Conservation (phyloP, 1,140 invertebrate genomes). For the Drosophila ficusphila region DNA sequence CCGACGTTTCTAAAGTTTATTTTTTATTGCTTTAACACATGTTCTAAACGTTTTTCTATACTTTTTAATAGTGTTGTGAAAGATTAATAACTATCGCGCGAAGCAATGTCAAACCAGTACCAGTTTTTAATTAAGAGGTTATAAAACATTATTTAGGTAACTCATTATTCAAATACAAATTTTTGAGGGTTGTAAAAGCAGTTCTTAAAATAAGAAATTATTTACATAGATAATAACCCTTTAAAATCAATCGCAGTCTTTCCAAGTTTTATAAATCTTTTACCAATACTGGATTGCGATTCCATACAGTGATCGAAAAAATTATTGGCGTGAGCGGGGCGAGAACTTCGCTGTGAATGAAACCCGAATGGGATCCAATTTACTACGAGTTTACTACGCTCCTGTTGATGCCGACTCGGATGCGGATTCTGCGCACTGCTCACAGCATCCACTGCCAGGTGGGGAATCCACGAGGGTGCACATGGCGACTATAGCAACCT, state of each 20-base stretch:
- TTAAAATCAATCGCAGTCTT: too few species aligned
- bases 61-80: too few species aligned
- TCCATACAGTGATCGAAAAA: conserved; percentile 17
- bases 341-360: conserved; percentile 51
- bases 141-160: too few species aligned
- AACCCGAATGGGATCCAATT: conserved; percentile 69
- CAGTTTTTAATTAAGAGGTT: too few species aligned
- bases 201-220: too few species aligned
- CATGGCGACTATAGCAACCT: conserved; percentile 42
- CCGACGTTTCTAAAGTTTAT: too few species aligned
- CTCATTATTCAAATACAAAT: too few species aligned
- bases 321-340: not conserved
- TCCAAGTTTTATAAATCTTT: not conserved
- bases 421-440: conserved; percentile 55
- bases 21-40: too few species aligned
- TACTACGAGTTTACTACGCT: conserved; percentile 71
- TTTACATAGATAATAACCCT: too few species aligned
- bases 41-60: too few species aligned
- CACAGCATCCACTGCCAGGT: conserved; percentile 67
- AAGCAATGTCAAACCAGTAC: not conserved
- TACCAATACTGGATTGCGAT: not conserved
- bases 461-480: not conserved
- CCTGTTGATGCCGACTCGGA: conserved; percentile 30
- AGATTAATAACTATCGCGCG: too few species aligned
- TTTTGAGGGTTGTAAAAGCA: too few species aligned